Evolutionary conservation across 2,797 vertebrate genomes (phyloP).

Genomic region (Acrocephalus scirpaceus): DNA sequence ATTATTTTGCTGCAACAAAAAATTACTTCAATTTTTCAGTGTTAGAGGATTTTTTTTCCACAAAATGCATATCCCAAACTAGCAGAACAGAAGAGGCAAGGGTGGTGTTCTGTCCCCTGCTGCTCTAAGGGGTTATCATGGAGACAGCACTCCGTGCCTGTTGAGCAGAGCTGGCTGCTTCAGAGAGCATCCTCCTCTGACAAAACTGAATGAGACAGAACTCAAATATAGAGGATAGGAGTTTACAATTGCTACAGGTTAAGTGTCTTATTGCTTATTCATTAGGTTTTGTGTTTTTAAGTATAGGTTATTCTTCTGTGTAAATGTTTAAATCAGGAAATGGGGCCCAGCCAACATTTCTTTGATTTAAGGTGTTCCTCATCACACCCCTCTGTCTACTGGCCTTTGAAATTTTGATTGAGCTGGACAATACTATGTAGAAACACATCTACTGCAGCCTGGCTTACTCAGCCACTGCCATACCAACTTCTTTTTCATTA

Average conservation of each 20-base stretch:
- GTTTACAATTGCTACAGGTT: conserved; percentile 9
- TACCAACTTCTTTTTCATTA: not conserved
- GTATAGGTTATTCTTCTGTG: not conserved
- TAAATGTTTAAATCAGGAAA: conserved; percentile 38
- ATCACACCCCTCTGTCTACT: not conserved
- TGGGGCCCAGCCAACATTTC: not conserved
- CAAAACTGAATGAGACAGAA: not conserved
- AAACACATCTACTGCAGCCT: not conserved
- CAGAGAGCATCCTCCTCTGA: not conserved
- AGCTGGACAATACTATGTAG: not conserved
- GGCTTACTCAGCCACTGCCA: not conserved
- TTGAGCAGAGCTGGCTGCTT: not conserved
- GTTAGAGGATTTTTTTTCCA: not conserved
- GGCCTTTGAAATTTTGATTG: not conserved
- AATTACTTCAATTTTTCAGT: not conserved
- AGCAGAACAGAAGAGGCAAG: not conserved
- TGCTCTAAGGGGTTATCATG: not conserved
- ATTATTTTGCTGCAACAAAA: not conserved
- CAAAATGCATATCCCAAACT: not conserved
- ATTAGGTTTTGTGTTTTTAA: conserved; percentile 25
- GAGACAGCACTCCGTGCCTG: not conserved
- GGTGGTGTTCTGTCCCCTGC: not conserved
- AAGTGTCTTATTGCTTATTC: conserved; percentile 41
- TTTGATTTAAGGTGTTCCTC: not conserved
- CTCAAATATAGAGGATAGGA: not conserved